Evolutionary conservation across 2,113 vertebrate genomes (phyloP).

Genomic region (Anoura caudifer): DNA sequence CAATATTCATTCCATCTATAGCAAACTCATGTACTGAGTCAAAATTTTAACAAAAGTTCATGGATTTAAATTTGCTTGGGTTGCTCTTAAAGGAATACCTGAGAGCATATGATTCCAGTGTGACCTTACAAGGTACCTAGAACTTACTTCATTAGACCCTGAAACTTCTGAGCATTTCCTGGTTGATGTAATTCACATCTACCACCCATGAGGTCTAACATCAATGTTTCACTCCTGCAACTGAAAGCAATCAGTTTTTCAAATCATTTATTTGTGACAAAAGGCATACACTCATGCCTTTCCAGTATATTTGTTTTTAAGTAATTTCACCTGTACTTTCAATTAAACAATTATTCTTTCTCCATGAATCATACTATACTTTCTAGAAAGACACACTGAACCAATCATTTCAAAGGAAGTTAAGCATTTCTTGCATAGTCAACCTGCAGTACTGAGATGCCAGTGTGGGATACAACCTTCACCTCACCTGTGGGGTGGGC

Average conservation of each 20-base stretch:
- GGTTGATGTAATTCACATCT: not conserved
- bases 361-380: not conserved
- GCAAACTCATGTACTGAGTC: not conserved
- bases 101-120: not conserved
- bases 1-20: not conserved
- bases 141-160: not conserved
- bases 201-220: not conserved
- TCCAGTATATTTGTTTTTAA: not conserved
- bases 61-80: not conserved
- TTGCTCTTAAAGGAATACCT: not conserved
- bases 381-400: not conserved
- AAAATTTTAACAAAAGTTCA: not conserved
- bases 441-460: not conserved
- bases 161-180: not conserved
- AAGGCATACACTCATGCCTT: not conserved
- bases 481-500: not conserved
- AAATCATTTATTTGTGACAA: not conserved
- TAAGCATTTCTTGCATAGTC: not conserved
- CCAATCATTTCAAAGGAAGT: not conserved
- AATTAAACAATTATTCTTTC: not conserved
- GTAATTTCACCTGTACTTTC: not conserved
- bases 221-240: not conserved
- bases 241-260: conserved; percentile 2
- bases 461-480: not conserved
- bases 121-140: not conserved